Evolutionary conservation across 2,888 invertebrate genomes (phyloP), one percentile per base, ranked within the genome.

Genomic region (Dynastes tityus): DNA sequence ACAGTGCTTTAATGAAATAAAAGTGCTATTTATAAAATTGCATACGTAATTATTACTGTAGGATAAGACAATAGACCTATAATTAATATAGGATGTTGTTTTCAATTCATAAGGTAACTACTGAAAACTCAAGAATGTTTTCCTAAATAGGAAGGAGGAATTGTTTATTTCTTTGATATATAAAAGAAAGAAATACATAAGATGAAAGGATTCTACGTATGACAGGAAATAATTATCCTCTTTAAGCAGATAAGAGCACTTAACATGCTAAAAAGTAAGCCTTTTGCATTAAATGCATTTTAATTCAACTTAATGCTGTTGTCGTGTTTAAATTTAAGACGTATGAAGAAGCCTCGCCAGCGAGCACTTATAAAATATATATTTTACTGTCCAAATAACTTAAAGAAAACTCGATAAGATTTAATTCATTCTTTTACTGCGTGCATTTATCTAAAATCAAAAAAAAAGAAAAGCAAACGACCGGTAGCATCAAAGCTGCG

Each of bases 141-240:
- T 45, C 45, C 9, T 11, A 45, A 45, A 45, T 8, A 11, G 37
- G 0, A 37, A 37, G 37, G 37, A 37, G 0, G 11, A 8, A 27
- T 58, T 53, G 16, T n/a, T 53, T 22, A 22, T 22, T 22, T 22
- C 22, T 1, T 58, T 58, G 2, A 58, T 22, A 27, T 58, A 55
- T 55, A 58, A 58, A 6, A 58, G 55, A 6, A 55, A 45, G 45
- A 45, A 11, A 45, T 45, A 8, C 11, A 0, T 45, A 45, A 45
- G 16, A 58, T 58, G 55, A 58, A 16, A 58, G 55, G 22, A 27
- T 8, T 27, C 8, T 16, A 16, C 16, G 55, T 8, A 22, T 58
- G 55, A 58, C 55, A 22, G 55, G 22, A 58, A 58, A 58, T 58
- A 58, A 58, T 58, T 22, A 58, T 58, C 53, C 53, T 53, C 55